Percentiles rank a stretch among this genome's conserved stretches.
Evolutionary conservation across 2,888 invertebrate genomes (phyloP).

Genomic region (Napeogenes inachia): DNA sequence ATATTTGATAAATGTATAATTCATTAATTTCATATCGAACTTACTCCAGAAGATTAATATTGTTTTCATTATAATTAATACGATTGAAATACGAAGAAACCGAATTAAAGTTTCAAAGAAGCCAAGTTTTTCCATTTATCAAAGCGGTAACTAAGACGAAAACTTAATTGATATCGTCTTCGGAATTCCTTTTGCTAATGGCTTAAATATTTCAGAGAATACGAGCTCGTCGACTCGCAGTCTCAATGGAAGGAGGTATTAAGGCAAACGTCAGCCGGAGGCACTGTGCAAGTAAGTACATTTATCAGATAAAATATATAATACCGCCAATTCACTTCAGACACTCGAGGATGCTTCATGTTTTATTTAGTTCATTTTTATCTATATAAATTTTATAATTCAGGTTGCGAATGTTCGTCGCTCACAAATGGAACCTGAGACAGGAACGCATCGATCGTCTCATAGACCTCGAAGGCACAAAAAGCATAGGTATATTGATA

Average conservation of each 20-base stretch:
- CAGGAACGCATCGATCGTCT: conserved; percentile 75
- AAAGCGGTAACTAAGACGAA: conserved; percentile 15
- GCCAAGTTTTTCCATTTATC: conserved; percentile 11
- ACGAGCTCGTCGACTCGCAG: conserved; percentile 90
- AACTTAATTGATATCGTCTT: conserved; percentile 19
- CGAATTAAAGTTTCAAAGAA: conserved; percentile 15
- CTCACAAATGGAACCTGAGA: conserved; percentile 69
- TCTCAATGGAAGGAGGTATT: conserved; percentile 94
- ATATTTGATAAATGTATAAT: background rate
- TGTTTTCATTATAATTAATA: conserved; percentile 4
- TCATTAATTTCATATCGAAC: no score
- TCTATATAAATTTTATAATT: conserved; percentile 15
- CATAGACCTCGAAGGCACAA: conserved; percentile 78
- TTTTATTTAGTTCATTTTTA: conserved; percentile 13
- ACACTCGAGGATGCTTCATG: background rate
- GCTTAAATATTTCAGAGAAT: conserved; percentile 59
- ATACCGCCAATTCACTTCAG: conserved; percentile 3
- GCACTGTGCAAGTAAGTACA: conserved; percentile 66
- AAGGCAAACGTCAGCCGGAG: conserved; percentile 79
- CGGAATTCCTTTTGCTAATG: conserved; percentile 16
- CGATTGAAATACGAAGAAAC: conserved; percentile 5
- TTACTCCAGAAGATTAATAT: background rate
- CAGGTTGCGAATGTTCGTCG: conserved; percentile 85
- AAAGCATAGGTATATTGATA: conserved; percentile 75
- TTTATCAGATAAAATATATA: conserved; percentile 19